Base-by-base conservation (phyloP, 2,113 vertebrate species). In the Laticauda laticaudata region DNA sequence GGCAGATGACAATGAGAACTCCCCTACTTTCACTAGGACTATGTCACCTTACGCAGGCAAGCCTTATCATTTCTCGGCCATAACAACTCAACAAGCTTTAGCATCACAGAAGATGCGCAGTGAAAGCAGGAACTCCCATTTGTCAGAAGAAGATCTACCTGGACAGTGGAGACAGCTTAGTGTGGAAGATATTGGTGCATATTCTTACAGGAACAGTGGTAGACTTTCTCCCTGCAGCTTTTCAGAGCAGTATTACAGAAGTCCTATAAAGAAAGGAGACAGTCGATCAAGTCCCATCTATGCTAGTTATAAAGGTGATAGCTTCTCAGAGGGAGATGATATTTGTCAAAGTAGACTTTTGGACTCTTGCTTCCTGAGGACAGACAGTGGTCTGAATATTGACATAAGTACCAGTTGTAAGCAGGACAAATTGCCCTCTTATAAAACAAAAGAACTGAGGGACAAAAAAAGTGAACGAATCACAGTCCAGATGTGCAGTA, bases 301-400 rank as follows among this genome's bases (percentile, higher is more conserved):
- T 29, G 98, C 98, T 90, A 96, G 92, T 85, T 98, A 98, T 95
- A 97, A 98, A 95, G 97, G 97, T 20, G 98, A 98, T 12, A 98
- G 98, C 97, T 98, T 98, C 97, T 99, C 98, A 0, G 99, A 99
- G 95, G 98, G 98, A 81, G 98, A 99, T 0, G 98, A 98, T 39
- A 97, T 98, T 94, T 98, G 99, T 97, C 98, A 98, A 94, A 98
- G 97, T 94, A 98, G 95, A 20, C 96, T 98, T 91, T 97, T 98
- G 7, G 98, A 99, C 96, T 97, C 98, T 93, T 98, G 98, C 94
- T 99, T 99, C 94, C 97, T 98, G 34, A 95, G 97, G 87, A 96
- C 98, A 24, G 97, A 97, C 5, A 96, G 98, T 39, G 98, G 98
- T 91, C 98, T 98, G 96, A 98, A 98, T 92, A 98, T 97, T 96